These are phyloP conservation scores for Eulithis testata DNA, from an alignment of 2,888 invertebrate species.

Conservation along the genomic window DNA sequence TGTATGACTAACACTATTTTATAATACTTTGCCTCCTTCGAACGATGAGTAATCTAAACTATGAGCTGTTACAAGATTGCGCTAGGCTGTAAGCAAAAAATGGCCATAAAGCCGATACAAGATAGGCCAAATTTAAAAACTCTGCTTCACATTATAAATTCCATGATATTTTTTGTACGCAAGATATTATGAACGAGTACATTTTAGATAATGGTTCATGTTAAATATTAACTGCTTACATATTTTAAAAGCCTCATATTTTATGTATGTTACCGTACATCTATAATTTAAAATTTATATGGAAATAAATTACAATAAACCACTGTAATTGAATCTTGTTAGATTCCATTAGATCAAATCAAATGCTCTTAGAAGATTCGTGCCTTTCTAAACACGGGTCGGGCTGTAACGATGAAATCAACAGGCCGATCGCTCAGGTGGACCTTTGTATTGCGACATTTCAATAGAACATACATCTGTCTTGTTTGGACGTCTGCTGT, in stretches of 20 bases:
- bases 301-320: slow-evolving; percentile 22
- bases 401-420: slow-evolving; percentile 51
- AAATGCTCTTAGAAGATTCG: slow-evolving; percentile 32
- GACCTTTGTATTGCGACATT: slow-evolving; percentile 61
- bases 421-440: slow-evolving; percentile 58
- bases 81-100: slow-evolving; percentile 28
- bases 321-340: slow-evolving; percentile 31
- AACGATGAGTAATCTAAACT: slow-evolving; percentile 57
- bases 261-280: slow-evolving; percentile 2
- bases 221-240: slow-evolving; percentile 9
- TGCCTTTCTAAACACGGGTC: slow-evolving; percentile 34
- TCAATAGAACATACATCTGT: slow-evolving; percentile 69
- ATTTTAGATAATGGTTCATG: slow-evolving; percentile 11
- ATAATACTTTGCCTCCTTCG: slow-evolving; percentile 53
- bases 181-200: neutral
- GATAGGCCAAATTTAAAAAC: slow-evolving; percentile 11
- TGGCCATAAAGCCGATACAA: slow-evolving; percentile 22
- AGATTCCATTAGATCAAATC: slow-evolving; percentile 33
- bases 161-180: slow-evolving; percentile 11
- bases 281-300: slow-evolving; percentile 29
- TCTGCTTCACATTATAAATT: slow-evolving; percentile 8
- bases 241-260: slow-evolving; percentile 11
- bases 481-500: slow-evolving; percentile 50
- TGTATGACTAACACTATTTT: slow-evolving; percentile 72
- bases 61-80: slow-evolving; percentile 31